Base-by-base conservation (phyloP, 2,888 invertebrate genomes). In the Cloeon dipterum region DNA sequence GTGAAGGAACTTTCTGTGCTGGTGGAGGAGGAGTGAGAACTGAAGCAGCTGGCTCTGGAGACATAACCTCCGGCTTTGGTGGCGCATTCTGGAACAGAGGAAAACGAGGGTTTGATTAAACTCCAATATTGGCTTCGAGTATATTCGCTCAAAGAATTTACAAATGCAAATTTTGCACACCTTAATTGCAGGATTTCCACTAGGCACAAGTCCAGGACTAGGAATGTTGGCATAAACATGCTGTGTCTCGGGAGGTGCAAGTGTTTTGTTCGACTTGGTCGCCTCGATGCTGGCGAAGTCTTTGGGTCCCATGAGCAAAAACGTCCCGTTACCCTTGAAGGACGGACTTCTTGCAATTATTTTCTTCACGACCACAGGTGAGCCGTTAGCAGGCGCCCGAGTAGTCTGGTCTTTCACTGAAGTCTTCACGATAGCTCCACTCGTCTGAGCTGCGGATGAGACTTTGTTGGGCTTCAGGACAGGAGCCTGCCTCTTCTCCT, bases 401-500 rank as follows among this genome's bases (percentile, higher is more conserved):
- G 34, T 17, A 20, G n/a, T 34, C 14, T 19, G 37, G 26, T 35
- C 38, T 19, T 44, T 39, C 35, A 49, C 51, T 29, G 57, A 43
- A 48, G 59, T 61, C 26, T 60, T 56, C 3, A 63, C 45, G 34
- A 63, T 57, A 2, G 61, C 59, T 16, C 33, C 34, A 45, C 58
- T 62, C 1, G 68, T 68, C 51, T 68, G 68, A n/a, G 55, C 65
- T 2, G 64, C 61, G 1, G 65, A 63, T 8, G 67, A 67, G 2
- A 68, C 64, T 53, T 68, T 69, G 25, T 53, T 43, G 1, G 58
- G 57, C 47, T 54, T 57, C 21, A 21, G 21, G 8, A 21, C 21
- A 13, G 57, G 57, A 14, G 55, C 53, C 8, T 60, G 48, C 37
- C 57, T 44, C 16, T 57, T 49, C 45, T 55, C 55, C 3, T 52